These are phyloP conservation scores for Pterostichus madidus DNA, from an alignment of 2,888 invertebrate species.

Conservation along the genomic window DNA sequence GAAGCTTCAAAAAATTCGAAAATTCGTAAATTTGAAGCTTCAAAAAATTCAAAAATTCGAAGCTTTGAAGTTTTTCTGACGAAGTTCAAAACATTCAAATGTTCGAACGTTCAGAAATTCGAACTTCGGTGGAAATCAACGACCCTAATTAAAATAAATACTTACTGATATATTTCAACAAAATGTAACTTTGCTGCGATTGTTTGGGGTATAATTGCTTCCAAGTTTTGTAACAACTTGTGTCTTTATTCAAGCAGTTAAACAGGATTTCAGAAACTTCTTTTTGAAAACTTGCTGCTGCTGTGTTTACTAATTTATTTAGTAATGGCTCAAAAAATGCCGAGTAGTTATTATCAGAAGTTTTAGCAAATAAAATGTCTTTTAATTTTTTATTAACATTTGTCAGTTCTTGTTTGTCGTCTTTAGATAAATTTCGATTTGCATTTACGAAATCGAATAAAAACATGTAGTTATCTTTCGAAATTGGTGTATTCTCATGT, in stretches of 20 bases:
- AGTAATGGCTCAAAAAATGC: constrained; percentile 83
- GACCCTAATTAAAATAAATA: not conserved
- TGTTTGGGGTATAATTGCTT: constrained; percentile 84
- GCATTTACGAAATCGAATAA: constrained; percentile 82
- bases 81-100: too few species aligned
- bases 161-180: constrained; percentile 81
- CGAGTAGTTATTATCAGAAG: constrained; percentile 74
- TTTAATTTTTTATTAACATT: constrained; percentile 76
- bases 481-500: constrained; percentile 70
- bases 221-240: constrained; percentile 84
- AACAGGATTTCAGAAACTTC: constrained; percentile 82
- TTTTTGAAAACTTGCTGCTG: constrained; percentile 77
- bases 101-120: too few species aligned
- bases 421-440: constrained; percentile 79
- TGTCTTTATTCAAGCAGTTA: constrained; percentile 82
- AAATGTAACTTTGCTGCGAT: constrained; percentile 82
- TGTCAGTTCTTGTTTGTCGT: constrained; percentile 80
- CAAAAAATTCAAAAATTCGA: too few species aligned
- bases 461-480: constrained; percentile 80
- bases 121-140: too few species aligned
- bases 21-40: too few species aligned
- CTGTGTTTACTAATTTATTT: constrained; percentile 81
- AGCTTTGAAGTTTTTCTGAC: too few species aligned
- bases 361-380: constrained; percentile 72
- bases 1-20: too few species aligned